These are phyloP conservation scores for Rhabditoides inermis DNA, from an alignment of 2,888 invertebrate species.

Conservation along the genomic window DNA sequence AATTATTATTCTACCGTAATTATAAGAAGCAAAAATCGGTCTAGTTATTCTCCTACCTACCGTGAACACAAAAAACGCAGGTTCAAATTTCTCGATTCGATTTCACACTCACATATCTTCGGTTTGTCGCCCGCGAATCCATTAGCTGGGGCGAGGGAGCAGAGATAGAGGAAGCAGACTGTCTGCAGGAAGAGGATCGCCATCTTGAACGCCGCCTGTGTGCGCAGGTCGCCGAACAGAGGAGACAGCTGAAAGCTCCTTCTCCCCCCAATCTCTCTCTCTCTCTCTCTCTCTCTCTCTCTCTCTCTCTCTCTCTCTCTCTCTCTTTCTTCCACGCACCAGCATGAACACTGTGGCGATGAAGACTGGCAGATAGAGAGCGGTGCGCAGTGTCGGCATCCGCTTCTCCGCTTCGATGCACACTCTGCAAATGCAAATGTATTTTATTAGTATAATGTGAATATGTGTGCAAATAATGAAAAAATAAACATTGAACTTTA, in stretches of 20 bases:
- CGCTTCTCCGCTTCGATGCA: conserved; percentile 40
- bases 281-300: background rate
- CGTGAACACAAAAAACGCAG: background rate
- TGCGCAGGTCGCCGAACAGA: too few relatives aligned
- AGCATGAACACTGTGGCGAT: conserved; percentile 40
- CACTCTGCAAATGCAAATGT: conserved; percentile 28
- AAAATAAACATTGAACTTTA: too few relatives aligned
- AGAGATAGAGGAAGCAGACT: conserved; percentile 45
- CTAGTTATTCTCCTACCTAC: too few relatives aligned
- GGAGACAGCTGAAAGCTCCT: too few relatives aligned
- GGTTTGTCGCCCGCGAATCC: conserved; percentile 45
- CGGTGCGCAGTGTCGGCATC: conserved; percentile 41
- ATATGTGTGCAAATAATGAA: too few relatives aligned
- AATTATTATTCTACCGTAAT: too few relatives aligned
- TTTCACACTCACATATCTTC: conserved; percentile 33
- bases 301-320: background rate
- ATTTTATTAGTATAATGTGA: too few relatives aligned
- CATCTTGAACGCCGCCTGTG: conserved; percentile 43
- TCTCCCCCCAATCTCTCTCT: background rate
- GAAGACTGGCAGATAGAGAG: conserved; percentile 35
- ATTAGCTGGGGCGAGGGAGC: conserved; percentile 44
- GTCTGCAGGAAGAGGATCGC: conserved; percentile 42
- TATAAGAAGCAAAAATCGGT: too few relatives aligned
- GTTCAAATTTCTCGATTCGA: too few relatives aligned
- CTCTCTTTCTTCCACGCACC: conserved; percentile 8